Base-by-base conservation (phyloP, 2,888 invertebrate species). In the Andrena chrysosceles region DNA sequence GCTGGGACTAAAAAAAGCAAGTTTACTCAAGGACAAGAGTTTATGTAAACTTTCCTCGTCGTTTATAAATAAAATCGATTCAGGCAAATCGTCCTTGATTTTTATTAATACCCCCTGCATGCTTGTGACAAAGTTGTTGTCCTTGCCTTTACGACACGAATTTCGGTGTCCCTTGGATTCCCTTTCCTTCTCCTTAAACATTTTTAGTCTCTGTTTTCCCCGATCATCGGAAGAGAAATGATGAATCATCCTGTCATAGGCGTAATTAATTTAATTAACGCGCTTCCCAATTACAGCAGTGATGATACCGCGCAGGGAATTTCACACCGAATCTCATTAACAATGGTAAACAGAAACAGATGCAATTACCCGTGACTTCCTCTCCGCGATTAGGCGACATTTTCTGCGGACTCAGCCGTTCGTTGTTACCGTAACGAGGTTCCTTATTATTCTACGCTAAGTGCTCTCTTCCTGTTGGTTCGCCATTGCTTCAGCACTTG, bases 371-470 rank as follows among this genome's bases (percentile, higher is more conserved):
- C 66, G 6, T 8, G 42, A 49, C 76, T 60, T 48, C 48, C 60
- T 63, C 60, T 56, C 33, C 70, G n/a, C 56, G 66, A 74, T 49
- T 70, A 59, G 68, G 72, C 71, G 78, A 77, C 76, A 82, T 78
- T 84, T 69, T 83, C 76, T 52, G 54, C 60, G 56, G 73, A 64
- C 69, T 77, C 73, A 62, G 54, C 56, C 52, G 77, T 62, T 33
- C 72, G 52, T 74, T 64, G 77, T 79, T 84, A 72, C 69, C 48
- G 72, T 85, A 87, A 87, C 80, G 77, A 86, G 73, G 77, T 69
- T 69, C 69, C 80, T 87, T 87, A 85, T 87, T 85, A 87, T 82
- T 84, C 72, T 67, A 66, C 63, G 69, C 59, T 67, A 77, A 71
- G 80, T 72, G 73, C 77, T 74, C 71, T 84, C 83, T 83, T 81